phyloP scores from a whole-genome alignment of 2,797 vertebrate genomes.

The Pelodytes ibericus region DNA sequence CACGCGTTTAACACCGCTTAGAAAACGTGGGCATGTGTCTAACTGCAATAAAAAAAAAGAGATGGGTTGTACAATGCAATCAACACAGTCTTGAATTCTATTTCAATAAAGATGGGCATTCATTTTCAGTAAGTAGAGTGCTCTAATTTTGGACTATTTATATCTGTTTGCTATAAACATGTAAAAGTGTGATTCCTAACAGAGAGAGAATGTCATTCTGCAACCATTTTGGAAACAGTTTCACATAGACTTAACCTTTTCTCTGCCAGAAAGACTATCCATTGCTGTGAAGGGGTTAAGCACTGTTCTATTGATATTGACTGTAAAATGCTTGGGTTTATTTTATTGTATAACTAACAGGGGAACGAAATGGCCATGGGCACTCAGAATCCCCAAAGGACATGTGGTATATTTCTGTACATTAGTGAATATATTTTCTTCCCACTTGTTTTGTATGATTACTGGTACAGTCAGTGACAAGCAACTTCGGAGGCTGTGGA shows the following conservation, averaged over 20 bases:
- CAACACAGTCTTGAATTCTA: slow-evolving; percentile 1
- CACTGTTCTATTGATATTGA: neutral
- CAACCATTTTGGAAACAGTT: neutral
- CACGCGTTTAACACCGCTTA: neutral
- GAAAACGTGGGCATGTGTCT: neutral
- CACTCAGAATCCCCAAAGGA: slow-evolving; percentile 34
- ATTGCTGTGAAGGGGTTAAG: neutral
- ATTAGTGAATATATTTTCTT: slow-evolving; percentile 30
- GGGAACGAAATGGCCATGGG: slow-evolving; percentile 28
- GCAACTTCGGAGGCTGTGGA: neutral
- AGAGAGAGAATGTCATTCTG: neutral
- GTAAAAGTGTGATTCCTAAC: neutral
- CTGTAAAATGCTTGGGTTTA: neutral
- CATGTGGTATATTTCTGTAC: slow-evolving; percentile 28
- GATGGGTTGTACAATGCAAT: slow-evolving; percentile 21
- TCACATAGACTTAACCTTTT: neutral
- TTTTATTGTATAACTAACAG: slow-evolving; percentile 4
- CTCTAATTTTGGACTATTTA: slow-evolving; percentile 10
- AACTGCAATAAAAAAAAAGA: slow-evolving; percentile 13
- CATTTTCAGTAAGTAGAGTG: neutral
- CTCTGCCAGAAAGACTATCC: neutral
- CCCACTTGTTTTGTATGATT: slow-evolving; percentile 10
- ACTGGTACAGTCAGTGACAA: neutral
- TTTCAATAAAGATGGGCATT: slow-evolving; percentile 4
- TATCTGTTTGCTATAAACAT: neutral